phyloP scores from a whole-genome alignment of 2,113 vertebrate genomes.

The Dinomys branickii region DNA sequence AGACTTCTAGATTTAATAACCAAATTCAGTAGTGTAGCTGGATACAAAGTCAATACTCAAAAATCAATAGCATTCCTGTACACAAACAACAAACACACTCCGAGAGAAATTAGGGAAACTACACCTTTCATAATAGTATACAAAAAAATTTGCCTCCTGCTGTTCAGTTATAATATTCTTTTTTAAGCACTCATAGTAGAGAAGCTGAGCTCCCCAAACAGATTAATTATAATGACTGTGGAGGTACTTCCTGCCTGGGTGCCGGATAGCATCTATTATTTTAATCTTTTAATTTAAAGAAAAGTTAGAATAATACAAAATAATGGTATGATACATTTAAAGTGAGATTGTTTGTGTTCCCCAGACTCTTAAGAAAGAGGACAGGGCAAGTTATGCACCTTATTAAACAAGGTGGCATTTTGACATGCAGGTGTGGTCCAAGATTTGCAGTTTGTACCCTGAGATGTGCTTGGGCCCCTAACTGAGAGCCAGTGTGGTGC shows the following conservation, averaged over 20 bases:
- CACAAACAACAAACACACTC: too few relatives aligned
- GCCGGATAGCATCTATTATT: background rate
- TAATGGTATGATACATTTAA: background rate
- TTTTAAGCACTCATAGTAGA: slow-evolving; percentile 1
- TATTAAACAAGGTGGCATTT: background rate
- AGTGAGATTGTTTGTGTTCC: background rate
- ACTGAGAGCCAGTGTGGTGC: background rate
- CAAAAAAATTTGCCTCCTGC: background rate
- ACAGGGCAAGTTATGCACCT: background rate
- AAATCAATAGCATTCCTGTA: too few relatives aligned
- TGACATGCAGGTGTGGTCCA: background rate
- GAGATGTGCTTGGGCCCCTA: background rate
- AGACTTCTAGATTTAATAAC: too few relatives aligned
- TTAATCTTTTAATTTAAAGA: slow-evolving; percentile 50
- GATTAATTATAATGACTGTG: slow-evolving; percentile 12
- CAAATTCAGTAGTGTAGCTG: too few relatives aligned
- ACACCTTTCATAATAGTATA: too few relatives aligned
- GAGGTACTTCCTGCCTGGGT: background rate
- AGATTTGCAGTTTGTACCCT: background rate
- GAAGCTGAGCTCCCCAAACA: slow-evolving; percentile 14
- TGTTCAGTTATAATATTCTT: background rate
- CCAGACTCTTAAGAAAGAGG: slow-evolving; percentile 15
- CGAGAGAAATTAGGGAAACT: too few relatives aligned
- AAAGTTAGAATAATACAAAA: background rate
- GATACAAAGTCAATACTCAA: too few relatives aligned